Evolutionary conservation across 2,113 vertebrate genomes (phyloP), one percentile per base, ranked within the genome.

Genomic region (Stigmatopora argus): DNA sequence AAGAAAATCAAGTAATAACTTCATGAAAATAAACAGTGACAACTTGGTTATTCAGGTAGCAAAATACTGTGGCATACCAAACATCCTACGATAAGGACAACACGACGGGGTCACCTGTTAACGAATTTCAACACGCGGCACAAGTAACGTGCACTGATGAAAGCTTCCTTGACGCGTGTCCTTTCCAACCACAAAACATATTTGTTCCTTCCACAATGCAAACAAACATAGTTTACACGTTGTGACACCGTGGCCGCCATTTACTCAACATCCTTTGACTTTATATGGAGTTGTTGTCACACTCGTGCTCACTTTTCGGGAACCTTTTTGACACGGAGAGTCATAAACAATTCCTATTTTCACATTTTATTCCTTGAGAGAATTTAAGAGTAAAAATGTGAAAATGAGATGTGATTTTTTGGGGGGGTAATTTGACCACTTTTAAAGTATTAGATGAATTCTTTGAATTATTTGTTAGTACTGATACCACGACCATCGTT

Each of bases 201-300:
- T 64, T 34, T 49, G 62, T 74, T 77, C 49, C 69, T 48, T 76
- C 69, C 72, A 69, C 79, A 70, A 74, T 72, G 81, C 77, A 80
- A 85, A 81, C 77, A 80, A 85, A 71, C 60, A 71, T 23, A 10
- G 0, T 17, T 48, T 68, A 48, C 68, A 67, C 67, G 34, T 38
- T 4, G 19, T 61, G 34, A 60, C 55, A 10, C 56, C 46, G 73
- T 65, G 38, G 23, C 62, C 13, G 21, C 11, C 21, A 55, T 72
- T 88, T 88, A 82, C 86, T 21, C 86, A 89, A 90, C 67, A 83
- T 91, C 87, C 86, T 78, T 21, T 45, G 5, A 11, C 69, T 63
- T 38, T 59, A 64, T 71, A 74, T 67, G 65, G 26, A 5, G 71
- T 19, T 72, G 74, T 86, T 81, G 78, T 64, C 78, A 83, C 76